Percentiles rank a stretch among this genome's conserved stretches.
Conservation (phyloP, 1,140 invertebrate species). For the Leucophenga varia region DNA sequence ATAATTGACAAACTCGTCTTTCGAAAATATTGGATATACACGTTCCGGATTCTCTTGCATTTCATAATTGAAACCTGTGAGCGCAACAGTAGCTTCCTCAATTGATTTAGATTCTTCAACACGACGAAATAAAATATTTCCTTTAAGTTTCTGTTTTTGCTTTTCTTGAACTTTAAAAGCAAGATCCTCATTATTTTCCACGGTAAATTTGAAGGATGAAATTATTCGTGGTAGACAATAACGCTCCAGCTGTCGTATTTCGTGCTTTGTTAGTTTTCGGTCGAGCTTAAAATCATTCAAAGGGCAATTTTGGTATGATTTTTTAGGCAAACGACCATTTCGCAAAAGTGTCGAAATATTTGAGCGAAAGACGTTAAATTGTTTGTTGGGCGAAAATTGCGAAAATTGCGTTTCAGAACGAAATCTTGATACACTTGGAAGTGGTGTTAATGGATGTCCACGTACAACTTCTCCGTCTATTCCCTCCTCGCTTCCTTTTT, state of each 20-base stretch:
- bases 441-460: too few species aligned
- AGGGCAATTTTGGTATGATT: too few species aligned
- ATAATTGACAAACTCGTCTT: not conserved
- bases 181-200: constrained; percentile 10
- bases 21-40: constrained; percentile 25
- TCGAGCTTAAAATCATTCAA: constrained; percentile 17
- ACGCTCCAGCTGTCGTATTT: constrained; percentile 8
- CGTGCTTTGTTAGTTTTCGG: not conserved
- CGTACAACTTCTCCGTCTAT: too few species aligned
- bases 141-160: not conserved
- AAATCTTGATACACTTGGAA: too few species aligned
- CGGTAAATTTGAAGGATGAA: constrained; percentile 43
- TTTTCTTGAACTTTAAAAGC: too few species aligned
- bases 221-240: constrained; percentile 31
- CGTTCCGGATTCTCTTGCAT: constrained; percentile 36
- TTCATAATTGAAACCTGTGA: constrained; percentile 20
- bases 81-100: not conserved
- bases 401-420: too few species aligned
- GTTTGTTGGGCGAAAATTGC: too few species aligned
- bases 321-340: not conserved
- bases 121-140: constrained; percentile 1
- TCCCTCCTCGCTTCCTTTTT: too few species aligned
- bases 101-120: not conserved
- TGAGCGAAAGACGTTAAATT: constrained; percentile 15
- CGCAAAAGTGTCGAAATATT: not conserved